Evolutionary conservation across 2,113 vertebrate genomes (phyloP), one percentile per base, ranked within the genome.

Genomic region (Cettia cetti): DNA sequence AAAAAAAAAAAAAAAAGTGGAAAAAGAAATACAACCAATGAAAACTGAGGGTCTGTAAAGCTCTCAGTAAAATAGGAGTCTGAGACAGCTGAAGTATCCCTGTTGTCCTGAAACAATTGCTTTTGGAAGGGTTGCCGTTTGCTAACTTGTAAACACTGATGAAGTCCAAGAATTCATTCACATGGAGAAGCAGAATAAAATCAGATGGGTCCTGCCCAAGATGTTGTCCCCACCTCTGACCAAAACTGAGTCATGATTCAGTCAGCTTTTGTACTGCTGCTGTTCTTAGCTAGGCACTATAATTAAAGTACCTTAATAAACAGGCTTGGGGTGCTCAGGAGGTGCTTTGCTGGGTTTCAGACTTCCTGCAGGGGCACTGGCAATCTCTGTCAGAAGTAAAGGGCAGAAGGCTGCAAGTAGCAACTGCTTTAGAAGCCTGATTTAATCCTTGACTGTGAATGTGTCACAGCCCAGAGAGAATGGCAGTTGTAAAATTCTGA

Each of bases 401-500:
- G 82, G 61, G 57, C 37, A 54, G 61, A 65, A 28, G 15, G 11
- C 64, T 95, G 59, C 23, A 69, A 92, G 81, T 24, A 61, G 86
- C 23, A 54, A 42, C 56, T 35, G 31, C 47, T 65, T 82, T 74
- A 86, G 82, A 87, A 88, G 50, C 39, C 35, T n/a, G 39, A 88
- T 80, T 90, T 90, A 91, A 66, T 80, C 50, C 56, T 60, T 56
- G 39, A 23, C 44, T 70, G 35, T 0, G 0, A 80, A 71, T 45
- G 85, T 90, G 90, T 81, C 64, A 80, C 70, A 91, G 44, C 56
- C 72, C 69, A 35, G 50, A 85, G 39, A 92, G 76, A 94, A 83
- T 57, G 80, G 52, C 56, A 64, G 60, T 90, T 8, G 4, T 94
- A 95, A 95, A 94, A 91, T 74, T 80, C 42, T 86, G 63, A 89